Evolutionary conservation across 2,113 vertebrate genomes (phyloP).

Genomic region (Cepphus grylle): DNA sequence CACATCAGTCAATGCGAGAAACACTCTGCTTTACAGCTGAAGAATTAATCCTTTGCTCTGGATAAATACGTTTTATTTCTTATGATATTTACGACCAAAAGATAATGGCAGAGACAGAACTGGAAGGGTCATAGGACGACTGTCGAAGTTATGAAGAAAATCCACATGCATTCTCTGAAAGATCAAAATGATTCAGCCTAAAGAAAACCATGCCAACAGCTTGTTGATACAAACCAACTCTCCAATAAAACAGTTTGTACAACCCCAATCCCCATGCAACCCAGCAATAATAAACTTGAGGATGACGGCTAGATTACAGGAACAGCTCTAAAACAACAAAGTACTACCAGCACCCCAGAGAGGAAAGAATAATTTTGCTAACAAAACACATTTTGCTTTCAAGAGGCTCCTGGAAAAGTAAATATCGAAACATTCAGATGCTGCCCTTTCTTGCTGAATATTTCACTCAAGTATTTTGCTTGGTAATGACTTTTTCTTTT

Average conservation of each 20-base stretch:
- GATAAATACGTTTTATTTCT: not conserved
- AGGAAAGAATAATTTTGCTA: not conserved
- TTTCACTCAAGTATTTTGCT: not conserved
- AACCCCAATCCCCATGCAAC: not conserved
- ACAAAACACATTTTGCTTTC: constrained; percentile 12
- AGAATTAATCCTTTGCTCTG: not conserved
- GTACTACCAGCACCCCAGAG: not conserved
- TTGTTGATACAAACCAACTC: not conserved
- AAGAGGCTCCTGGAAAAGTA: not conserved
- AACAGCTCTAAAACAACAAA: not conserved
- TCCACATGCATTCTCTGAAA: not conserved
- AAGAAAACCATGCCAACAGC: not conserved
- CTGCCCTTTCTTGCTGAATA: not conserved
- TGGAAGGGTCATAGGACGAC: not conserved
- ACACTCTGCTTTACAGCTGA: not conserved
- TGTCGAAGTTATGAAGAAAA: not conserved
- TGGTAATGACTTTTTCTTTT: constrained; percentile 15
- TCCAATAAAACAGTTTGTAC: not conserved
- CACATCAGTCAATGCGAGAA: not conserved
- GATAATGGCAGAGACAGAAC: not conserved
- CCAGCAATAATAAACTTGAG: not conserved
- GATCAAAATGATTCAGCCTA: not conserved
- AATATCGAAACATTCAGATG: not conserved
- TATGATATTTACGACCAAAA: not conserved
- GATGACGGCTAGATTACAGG: not conserved